Conservation (phyloP, 2,888 invertebrate genomes). For the Charanyca ferruginea region DNA sequence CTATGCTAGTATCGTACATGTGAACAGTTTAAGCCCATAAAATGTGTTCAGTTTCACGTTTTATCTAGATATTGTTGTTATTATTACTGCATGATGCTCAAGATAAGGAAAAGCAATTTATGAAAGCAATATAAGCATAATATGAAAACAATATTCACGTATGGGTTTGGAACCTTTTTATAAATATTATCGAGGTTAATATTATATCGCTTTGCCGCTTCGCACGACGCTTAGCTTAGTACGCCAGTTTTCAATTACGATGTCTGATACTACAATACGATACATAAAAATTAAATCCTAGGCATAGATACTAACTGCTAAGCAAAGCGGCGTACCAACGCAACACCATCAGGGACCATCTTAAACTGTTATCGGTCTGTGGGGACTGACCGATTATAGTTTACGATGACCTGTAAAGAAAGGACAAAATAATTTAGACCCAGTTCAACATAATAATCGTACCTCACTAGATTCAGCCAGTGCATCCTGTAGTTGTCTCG, state of each 20-base stretch:
- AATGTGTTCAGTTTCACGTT: background rate
- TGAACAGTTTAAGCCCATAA: background rate
- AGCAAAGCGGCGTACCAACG: background rate
- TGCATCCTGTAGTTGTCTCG: slow-evolving; percentile 94
- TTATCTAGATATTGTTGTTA: slow-evolving; percentile 26
- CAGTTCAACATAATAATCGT: slow-evolving; percentile 27
- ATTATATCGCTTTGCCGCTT: too few species aligned
- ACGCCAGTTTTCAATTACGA: background rate
- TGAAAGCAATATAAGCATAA: too few species aligned
- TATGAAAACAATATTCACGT: too few species aligned
- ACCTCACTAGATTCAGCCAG: slow-evolving; percentile 91
- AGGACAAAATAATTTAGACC: background rate
- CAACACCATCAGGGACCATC: background rate
- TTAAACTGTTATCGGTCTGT: too few species aligned
- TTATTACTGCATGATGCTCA: slow-evolving; percentile 23
- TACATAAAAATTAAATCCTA: background rate
- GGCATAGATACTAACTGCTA: background rate
- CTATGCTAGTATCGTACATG: background rate
- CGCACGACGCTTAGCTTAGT: too few species aligned
- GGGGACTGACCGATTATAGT: background rate
- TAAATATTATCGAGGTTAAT: too few species aligned
- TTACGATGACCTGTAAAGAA: slow-evolving; percentile 1
- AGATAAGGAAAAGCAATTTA: slow-evolving; percentile 11
- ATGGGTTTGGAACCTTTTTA: background rate
- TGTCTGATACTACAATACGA: background rate